These are phyloP conservation scores for Sminthurides aquaticus DNA, from an alignment of 2,888 invertebrate species.

Conservation along the genomic window DNA sequence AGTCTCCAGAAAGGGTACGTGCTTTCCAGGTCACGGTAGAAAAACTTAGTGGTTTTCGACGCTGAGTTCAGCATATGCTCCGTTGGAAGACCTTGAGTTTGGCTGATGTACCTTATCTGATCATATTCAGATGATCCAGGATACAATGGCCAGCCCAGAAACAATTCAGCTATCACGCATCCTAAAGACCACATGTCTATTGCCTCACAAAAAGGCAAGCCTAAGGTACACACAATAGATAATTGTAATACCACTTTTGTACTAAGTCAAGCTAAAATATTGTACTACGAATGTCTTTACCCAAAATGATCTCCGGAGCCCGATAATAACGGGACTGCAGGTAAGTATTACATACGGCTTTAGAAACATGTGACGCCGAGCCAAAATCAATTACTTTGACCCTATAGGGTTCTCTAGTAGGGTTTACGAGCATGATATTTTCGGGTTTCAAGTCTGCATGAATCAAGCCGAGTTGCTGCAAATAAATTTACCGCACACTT, in stretches of 20 bases:
- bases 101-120: constrained; percentile 92
- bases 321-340: constrained; percentile 97
- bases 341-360: constrained; percentile 99
- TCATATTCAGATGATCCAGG: constrained; percentile 99
- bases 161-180: constrained; percentile 97
- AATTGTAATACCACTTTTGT: too few relatives aligned
- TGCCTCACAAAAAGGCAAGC: constrained; percentile 96
- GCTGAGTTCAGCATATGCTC: constrained; percentile 96
- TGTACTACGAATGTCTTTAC: too few relatives aligned
- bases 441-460: constrained; percentile 99
- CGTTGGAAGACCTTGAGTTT: constrained; percentile 94
- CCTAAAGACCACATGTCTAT: constrained; percentile 99
- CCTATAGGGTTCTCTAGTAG: constrained; percentile 92
- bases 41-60: constrained; percentile 97
- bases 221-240: too few relatives aligned
- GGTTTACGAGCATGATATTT: constrained; percentile 99
- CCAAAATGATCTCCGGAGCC: constrained; percentile 93
- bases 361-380: constrained; percentile 97
- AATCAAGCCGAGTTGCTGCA: constrained; percentile 93
- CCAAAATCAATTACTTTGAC: constrained; percentile 99
- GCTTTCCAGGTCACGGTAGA: constrained; percentile 91
- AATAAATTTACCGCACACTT: constrained; percentile 30
- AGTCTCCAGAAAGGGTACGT: constrained; percentile 57
- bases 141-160: constrained; percentile 98
- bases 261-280: too few relatives aligned